Percentiles rank a stretch among this genome's conserved stretches.
Conservation (phyloP, 2,113 vertebrate genomes). For the Leucosticte australis region DNA sequence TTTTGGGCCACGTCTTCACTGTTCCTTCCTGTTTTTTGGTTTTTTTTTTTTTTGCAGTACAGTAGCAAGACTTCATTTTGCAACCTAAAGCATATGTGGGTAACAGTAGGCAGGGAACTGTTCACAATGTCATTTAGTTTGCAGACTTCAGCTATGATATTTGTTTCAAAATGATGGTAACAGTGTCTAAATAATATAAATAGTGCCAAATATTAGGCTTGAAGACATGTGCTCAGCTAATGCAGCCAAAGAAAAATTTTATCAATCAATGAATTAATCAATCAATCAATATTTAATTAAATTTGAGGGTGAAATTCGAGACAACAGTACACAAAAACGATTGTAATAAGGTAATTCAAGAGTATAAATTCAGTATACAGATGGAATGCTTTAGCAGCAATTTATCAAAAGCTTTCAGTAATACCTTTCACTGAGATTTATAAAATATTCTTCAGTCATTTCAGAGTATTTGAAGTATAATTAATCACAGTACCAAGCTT, state of each 20-base stretch:
- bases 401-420: constrained; percentile 49
- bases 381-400: constrained; percentile 19
- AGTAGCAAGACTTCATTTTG: neutral
- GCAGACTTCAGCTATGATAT: neutral
- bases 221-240: neutral
- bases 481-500: constrained; percentile 51
- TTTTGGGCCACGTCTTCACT: neutral
- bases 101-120: neutral
- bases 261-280: neutral
- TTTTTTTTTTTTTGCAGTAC: neutral
- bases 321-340: neutral
- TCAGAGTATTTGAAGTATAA: constrained; percentile 34
- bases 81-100: neutral
- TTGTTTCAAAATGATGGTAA: neutral
- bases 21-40: neutral
- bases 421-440: neutral
- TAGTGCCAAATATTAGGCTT: neutral
- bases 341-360: constrained; percentile 30
- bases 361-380: constrained; percentile 25
- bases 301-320: constrained; percentile 31
- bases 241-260: neutral
- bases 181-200: neutral
- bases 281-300: constrained; percentile 28
- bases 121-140: neutral
- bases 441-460: constrained; percentile 41